phyloP scores from a whole-genome alignment of 2,797 vertebrate species.

The Tarsius wallacei region DNA sequence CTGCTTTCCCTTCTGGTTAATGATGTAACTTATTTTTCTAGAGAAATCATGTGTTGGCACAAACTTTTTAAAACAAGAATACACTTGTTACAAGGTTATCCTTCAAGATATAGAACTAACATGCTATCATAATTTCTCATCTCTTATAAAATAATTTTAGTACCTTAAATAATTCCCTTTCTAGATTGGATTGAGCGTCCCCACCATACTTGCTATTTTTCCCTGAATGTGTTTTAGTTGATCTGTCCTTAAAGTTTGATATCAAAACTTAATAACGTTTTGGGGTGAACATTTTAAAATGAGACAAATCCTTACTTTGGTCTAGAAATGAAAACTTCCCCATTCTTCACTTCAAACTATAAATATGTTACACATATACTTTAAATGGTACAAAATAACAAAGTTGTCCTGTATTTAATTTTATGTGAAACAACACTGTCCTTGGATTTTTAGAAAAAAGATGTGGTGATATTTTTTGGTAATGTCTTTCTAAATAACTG shows the following conservation, averaged over 20 bases:
- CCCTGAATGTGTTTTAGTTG: neutral
- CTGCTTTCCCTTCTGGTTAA: neutral
- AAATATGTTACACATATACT: neutral
- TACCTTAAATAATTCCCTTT: neutral
- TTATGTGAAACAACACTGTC: neutral
- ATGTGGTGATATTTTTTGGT: neutral
- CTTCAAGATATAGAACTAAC: neutral
- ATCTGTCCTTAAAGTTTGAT: neutral
- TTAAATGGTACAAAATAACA: neutral
- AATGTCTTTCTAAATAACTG: neutral
- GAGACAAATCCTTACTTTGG: neutral
- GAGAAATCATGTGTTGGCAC: neutral
- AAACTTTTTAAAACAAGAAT: neutral
- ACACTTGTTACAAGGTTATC: no score
- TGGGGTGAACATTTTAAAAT: neutral
- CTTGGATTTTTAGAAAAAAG: constrained; percentile 41
- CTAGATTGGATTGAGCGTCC: neutral
- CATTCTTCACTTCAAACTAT: neutral
- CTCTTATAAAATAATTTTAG: neutral
- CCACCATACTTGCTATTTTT: neutral
- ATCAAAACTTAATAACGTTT: neutral
- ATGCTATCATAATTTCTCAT: neutral
- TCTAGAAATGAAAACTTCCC: constrained; percentile 7
- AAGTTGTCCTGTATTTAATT: neutral
- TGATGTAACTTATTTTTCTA: neutral